Evolutionary conservation across 2,113 vertebrate species (phyloP).

Genomic region (Psilopogon haemacephalus): DNA sequence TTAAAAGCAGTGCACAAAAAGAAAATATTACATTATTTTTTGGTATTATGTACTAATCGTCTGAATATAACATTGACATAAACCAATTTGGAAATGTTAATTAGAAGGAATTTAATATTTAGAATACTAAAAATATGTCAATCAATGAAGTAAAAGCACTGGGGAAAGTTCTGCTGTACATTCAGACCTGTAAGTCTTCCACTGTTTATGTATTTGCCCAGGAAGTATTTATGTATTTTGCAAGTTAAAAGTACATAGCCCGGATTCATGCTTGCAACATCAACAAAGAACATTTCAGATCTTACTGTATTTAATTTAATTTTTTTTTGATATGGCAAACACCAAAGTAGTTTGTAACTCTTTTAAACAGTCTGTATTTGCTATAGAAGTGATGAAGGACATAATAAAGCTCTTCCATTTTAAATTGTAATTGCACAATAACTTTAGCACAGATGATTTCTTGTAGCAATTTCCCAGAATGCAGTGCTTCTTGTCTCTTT

Average conservation of each 20-base stretch:
- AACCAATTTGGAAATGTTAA: not conserved
- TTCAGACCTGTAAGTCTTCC: not conserved
- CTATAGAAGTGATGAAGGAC: not conserved
- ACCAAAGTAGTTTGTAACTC: not conserved
- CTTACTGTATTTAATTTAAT: not conserved
- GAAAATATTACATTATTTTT: not conserved
- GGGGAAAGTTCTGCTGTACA: not conserved
- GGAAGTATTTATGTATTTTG: not conserved
- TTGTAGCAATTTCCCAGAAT: not conserved
- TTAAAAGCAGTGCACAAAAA: not conserved
- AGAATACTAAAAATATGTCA: not conserved
- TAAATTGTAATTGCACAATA: not conserved
- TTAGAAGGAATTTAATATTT: not conserved
- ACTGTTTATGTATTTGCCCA: not conserved
- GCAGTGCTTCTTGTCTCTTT: not conserved
- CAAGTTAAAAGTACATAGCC: not conserved
- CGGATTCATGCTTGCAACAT: not conserved
- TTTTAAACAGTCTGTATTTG: not conserved
- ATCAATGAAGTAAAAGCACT: not conserved
- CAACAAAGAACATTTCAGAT: not conserved
- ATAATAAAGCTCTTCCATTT: not conserved
- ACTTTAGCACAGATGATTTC: not conserved
- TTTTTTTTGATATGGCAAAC: not conserved
- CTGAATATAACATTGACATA: not conserved
- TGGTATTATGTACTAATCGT: not conserved